Percentiles rank a stretch among this genome's conserved stretches.
phyloP scores from a whole-genome alignment of 53 echinoderm and acorn worm species.

The Echinometra lucunter region DNA sequence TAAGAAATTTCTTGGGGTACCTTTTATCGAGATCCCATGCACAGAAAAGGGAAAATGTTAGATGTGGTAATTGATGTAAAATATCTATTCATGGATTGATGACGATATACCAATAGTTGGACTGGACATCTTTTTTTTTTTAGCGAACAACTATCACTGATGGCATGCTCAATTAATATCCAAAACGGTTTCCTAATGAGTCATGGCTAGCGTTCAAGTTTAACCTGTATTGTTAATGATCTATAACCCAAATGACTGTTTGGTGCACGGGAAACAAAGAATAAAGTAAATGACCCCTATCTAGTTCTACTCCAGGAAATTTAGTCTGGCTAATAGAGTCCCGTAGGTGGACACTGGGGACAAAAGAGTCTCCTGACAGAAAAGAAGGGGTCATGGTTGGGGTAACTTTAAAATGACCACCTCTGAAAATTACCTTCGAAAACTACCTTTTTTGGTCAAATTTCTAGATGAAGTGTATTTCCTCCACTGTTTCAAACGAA shows the following conservation, averaged over 20 bases:
- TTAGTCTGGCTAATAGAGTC: not conserved
- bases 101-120: not conserved
- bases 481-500: not conserved
- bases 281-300: slow-evolving; percentile 22
- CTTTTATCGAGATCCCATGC: not conserved
- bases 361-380: not conserved
- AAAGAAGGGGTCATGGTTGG: slow-evolving; percentile 11
- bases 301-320: slow-evolving; percentile 16
- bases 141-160: not conserved
- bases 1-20: not conserved
- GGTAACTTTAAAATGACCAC: not conserved
- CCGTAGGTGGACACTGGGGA: not conserved
- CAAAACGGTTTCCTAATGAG: not conserved
- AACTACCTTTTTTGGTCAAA: not conserved
- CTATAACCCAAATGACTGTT: slow-evolving; percentile 20
- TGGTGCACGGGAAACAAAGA: not conserved
- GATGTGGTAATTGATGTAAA: not conserved
- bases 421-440: not conserved
- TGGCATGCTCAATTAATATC: not conserved
- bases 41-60: not conserved
- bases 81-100: not conserved
- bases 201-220: slow-evolving; percentile 5
- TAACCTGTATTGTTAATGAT: not conserved
- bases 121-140: not conserved
- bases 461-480: not conserved